Conservation (phyloP, 2,797 vertebrate species). For the Sebastes variabilis region DNA sequence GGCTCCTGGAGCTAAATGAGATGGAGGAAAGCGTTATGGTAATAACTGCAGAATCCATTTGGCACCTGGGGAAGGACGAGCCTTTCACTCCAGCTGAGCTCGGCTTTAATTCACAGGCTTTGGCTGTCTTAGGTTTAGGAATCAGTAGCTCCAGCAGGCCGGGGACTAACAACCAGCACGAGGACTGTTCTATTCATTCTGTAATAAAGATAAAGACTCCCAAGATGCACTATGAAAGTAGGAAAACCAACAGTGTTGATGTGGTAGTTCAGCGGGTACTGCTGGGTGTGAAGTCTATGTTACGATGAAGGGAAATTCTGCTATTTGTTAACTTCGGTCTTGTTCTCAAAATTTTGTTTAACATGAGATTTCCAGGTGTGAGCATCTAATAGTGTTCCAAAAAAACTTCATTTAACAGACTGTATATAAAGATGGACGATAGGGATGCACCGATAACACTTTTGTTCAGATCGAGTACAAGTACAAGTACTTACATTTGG, state of each 20-base stretch:
- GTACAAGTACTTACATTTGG: too few species aligned
- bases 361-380: too few species aligned
- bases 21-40: slow-evolving; percentile 53
- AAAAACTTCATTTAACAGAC: too few species aligned
- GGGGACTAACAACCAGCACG: not conserved
- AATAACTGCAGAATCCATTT: slow-evolving; percentile 67
- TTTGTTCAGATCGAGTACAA: too few species aligned
- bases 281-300: not conserved
- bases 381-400: too few species aligned
- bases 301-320: not conserved
- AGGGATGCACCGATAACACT: too few species aligned
- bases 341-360: too few species aligned
- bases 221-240: not conserved
- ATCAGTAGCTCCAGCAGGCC: not conserved
- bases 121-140: not conserved
- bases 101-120: slow-evolving; percentile 24
- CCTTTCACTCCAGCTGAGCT: slow-evolving; percentile 47
- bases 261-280: not conserved
- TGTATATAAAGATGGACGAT: too few species aligned
- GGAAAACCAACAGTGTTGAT: not conserved
- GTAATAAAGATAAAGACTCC: not conserved
- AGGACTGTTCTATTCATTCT: not conserved
- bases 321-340: not conserved
- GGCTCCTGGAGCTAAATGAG: slow-evolving; percentile 61
- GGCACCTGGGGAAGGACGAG: slow-evolving; percentile 57